phyloP scores from a whole-genome alignment of 1,140 invertebrate species.

The Idris sp. region DNA sequence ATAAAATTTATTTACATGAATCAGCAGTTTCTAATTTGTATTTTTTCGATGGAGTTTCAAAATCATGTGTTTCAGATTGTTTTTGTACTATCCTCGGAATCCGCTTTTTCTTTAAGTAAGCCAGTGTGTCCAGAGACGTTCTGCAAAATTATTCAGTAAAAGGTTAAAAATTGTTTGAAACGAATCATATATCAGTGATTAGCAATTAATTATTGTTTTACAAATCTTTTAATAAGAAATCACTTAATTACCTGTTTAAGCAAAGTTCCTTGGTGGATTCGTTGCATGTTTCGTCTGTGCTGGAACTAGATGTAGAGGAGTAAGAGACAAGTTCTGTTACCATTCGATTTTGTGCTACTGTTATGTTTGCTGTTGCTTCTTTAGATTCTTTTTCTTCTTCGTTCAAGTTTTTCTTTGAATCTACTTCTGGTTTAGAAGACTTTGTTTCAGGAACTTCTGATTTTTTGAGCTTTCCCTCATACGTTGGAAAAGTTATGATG shows the following conservation, averaged over 20 bases:
- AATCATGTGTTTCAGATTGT: conserved; percentile 67
- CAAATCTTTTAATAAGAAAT: conserved; percentile 3
- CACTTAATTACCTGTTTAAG: conserved; percentile 39
- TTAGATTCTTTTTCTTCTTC: conserved; percentile 44
- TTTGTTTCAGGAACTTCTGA: conserved; percentile 54
- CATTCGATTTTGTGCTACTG: conserved; percentile 17
- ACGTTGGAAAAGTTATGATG: conserved; percentile 73
- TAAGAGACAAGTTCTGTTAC: conserved; percentile 65
- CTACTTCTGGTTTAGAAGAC: conserved; percentile 63
- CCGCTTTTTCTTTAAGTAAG: conserved; percentile 72
- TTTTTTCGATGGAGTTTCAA: conserved; percentile 69
- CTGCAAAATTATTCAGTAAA: too few relatives aligned
- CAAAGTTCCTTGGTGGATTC: conserved; percentile 62
- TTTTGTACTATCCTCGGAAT: conserved; percentile 73
- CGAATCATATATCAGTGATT: too few relatives aligned
- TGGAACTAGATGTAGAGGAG: conserved; percentile 60
- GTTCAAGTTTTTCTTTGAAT: conserved; percentile 66
- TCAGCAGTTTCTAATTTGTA: conserved; percentile 73
- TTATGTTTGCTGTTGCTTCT: conserved; percentile 24
- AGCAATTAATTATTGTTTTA: too few relatives aligned
- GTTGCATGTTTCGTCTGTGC: conserved; percentile 58
- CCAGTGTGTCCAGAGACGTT: conserved; percentile 63
- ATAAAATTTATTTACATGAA: conserved; percentile 78
- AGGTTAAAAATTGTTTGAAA: too few relatives aligned
- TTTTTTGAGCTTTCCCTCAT: conserved; percentile 74